These are phyloP conservation scores for Cololabis saira DNA, from an alignment of 2,113 vertebrate species.

Conservation along the genomic window DNA sequence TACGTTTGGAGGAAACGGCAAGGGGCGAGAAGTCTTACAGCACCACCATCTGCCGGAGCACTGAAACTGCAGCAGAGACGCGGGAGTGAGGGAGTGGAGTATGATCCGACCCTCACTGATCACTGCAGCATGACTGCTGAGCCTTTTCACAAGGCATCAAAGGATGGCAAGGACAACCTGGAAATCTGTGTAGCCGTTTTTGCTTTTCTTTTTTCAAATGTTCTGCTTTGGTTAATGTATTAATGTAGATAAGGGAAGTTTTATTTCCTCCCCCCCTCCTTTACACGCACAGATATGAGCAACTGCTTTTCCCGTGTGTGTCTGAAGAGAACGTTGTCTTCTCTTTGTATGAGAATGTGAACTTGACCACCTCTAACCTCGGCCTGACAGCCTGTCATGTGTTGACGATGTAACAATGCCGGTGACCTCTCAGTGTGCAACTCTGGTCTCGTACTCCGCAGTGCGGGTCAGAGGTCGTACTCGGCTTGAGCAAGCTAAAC, in stretches of 20 bases:
- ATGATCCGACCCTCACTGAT: constrained; percentile 78
- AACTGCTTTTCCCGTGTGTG: constrained; percentile 4
- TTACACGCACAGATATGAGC: constrained; percentile 46
- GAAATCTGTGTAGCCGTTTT: constrained; percentile 30
- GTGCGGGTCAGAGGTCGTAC: constrained; percentile 50
- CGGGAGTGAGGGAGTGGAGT: constrained; percentile 39
- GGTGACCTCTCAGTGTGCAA: constrained; percentile 56
- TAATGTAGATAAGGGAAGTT: not conserved
- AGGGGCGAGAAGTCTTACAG: constrained; percentile 70
- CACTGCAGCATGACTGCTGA: constrained; percentile 76
- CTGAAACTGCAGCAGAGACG: constrained; percentile 64
- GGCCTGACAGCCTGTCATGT: constrained; percentile 66
- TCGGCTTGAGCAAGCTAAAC: constrained; percentile 51
- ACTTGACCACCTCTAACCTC: constrained; percentile 70
- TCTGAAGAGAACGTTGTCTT: constrained; percentile 22
- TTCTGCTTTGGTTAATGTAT: constrained; percentile 33
- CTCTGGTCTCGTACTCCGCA: constrained; percentile 54
- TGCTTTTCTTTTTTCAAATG: not conserved
- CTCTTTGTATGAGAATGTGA: constrained; percentile 43
- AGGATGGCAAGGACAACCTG: constrained; percentile 70
- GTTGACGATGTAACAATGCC: constrained; percentile 71
- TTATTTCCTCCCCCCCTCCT: not conserved
- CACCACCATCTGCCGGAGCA: constrained; percentile 78
- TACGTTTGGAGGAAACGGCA: constrained; percentile 47
- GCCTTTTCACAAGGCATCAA: constrained; percentile 72